Evolutionary conservation across 2,888 invertebrate species (phyloP), one percentile per base, ranked within the genome.

Genomic region (Leptopilina drosophilae): DNA sequence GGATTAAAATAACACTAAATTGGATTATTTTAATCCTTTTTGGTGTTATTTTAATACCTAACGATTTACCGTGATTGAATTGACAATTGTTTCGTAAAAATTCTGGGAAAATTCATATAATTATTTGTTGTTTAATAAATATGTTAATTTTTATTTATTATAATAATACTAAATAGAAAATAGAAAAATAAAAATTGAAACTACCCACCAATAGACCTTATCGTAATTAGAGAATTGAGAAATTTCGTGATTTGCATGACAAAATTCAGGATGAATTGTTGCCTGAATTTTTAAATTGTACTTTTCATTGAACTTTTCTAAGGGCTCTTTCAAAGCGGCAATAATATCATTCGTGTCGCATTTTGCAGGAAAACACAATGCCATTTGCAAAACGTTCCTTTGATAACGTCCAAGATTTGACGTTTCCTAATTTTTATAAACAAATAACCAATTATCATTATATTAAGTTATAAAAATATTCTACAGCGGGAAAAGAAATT

Each of bases 361-460:
- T 0, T 93, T 92, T n/a, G 93, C 92, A 1, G 95, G 95, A 46
- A 95, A 93, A 85, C 95, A 95, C 40, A 95, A 86, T 2, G 94
- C 95, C 94, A 88, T 78, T 81, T 88, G 85, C 42, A 88, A 33
- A 14, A 73, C 56, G 77, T 89, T 87, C 42, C 88, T 84, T 42
- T 80, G 82, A 8, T 84, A 78, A 1, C 88, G 85, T 53, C 87
- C 81, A 64, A 85, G 85, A 77, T 89, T 89, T 20, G 88, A 88
- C 62, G 81, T 88, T 84, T 89, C 88, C 89, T 89, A 64, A 15
- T 40, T 15, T 64, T 65, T 73, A 20, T 62, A 56, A 59, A 26
- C 20, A 9, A 62, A 20, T 49, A 49, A 33, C 3, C 33, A 33
- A 33, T 33, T 33, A 33, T 33, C 5, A 4, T 33, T 33, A 33